These are phyloP conservation scores for Myodes glareolus DNA, from an alignment of 2,113 vertebrate genomes.

Conservation along the genomic window DNA sequence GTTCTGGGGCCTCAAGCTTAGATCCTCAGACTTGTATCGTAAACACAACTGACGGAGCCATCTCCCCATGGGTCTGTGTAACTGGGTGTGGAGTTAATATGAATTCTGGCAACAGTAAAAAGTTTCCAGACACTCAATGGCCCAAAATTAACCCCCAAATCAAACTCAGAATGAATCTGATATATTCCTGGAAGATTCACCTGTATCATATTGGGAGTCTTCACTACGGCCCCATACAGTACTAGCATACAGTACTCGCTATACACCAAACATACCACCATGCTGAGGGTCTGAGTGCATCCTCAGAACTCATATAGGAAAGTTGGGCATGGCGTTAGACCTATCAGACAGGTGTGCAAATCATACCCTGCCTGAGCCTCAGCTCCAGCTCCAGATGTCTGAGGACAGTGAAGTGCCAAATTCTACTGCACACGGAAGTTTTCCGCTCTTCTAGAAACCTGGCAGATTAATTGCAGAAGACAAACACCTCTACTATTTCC, in stretches of 20 bases:
- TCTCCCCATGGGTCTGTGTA: not conserved
- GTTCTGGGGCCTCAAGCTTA: too few relatives aligned
- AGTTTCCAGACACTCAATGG: not conserved
- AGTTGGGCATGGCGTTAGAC: too few relatives aligned
- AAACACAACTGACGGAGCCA: too few relatives aligned
- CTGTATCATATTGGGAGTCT: too few relatives aligned
- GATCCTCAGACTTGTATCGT: not conserved
- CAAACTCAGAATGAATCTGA: not conserved
- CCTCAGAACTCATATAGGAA: too few relatives aligned
- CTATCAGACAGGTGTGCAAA: too few relatives aligned
- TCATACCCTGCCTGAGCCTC: too few relatives aligned
- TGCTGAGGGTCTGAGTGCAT: too few relatives aligned
- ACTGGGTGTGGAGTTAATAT: not conserved
- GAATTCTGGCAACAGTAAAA: not conserved
- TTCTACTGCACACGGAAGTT: not conserved
- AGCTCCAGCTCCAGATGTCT: not conserved
- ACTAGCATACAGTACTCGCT: not conserved
- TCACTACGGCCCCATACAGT: too few relatives aligned
- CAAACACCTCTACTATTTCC: not conserved
- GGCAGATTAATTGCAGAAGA: not conserved
- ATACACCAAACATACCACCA: too few relatives aligned
- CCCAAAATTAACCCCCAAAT: not conserved
- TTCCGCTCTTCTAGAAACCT: not conserved
- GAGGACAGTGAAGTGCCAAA: fast-evolving
- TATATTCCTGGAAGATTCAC: not conserved